Evolutionary conservation across 2,888 invertebrate species (phyloP), one percentile per base, ranked within the genome.

Genomic region (Cantharis rufa): DNA sequence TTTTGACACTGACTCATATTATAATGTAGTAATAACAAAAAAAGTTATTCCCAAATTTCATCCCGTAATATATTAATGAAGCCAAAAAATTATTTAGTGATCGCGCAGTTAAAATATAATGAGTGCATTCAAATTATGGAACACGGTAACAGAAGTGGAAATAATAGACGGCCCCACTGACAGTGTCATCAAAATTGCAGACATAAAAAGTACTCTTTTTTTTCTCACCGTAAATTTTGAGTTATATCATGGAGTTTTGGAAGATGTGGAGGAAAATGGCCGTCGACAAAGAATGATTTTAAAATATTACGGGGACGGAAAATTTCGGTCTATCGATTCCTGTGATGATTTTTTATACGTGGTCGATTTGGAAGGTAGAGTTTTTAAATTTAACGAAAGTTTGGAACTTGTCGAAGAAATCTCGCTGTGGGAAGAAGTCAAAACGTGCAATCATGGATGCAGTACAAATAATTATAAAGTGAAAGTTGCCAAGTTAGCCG

Each of bases 361-460:
- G 77, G 91, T 93, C 79, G 91, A 91, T 87, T 88, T 89, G 70
- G 90, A 91, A 83, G 93, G 93, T 15, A 88, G 90, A 78, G 90
- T 93, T 21, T 90, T 90, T 82, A 91, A 91, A 86, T 90, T 90
- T 84, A 87, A 90, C 69, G 84, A 87, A 74, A 88, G 88, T 83
- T 89, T 92, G 83, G 90, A 89, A 84, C 86, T 89, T 76, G 87
- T 91, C 79, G 91, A 92, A 85, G 93, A 92, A 86, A 90, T 93
- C 74, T 83, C 91, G 73, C 89, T 93, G 24, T 90, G 90, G 81
- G 93, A 93, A 83, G 92, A 93, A 80, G 88, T 91, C 3, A 92
- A 91, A 84, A 91, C 90, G 83, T 94, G 93, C 82, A 90, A 90
- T 64, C 92, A 93, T 82, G 93, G 93, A 78, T 92, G 91, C 84